phyloP scores from a whole-genome alignment of 2,113 vertebrate genomes.

The Crotalus helleri region DNA sequence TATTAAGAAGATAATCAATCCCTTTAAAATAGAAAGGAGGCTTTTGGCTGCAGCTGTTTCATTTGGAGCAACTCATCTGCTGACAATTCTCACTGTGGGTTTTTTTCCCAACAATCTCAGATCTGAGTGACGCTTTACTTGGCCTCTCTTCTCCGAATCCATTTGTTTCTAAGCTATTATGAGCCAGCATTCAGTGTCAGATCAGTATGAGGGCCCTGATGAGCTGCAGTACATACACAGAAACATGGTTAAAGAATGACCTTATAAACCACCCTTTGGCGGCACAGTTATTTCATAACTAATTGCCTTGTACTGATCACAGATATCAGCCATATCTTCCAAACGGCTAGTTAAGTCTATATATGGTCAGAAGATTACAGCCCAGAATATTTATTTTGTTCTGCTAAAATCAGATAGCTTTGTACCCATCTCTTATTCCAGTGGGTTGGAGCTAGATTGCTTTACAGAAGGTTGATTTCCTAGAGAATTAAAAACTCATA shows the following conservation, averaged over 20 bases:
- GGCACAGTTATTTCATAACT: conserved; percentile 37
- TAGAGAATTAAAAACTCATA: conserved; percentile 31
- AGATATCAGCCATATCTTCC: conserved; percentile 58
- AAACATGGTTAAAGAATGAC: not conserved
- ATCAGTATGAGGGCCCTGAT: conserved; percentile 29
- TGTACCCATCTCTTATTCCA: conserved; percentile 42
- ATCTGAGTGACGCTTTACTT: not conserved
- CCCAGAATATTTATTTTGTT: conserved; percentile 60
- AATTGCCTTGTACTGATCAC: conserved; percentile 50
- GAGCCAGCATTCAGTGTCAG: conserved; percentile 17
- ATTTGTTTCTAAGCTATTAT: not conserved
- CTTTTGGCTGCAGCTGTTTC: not conserved
- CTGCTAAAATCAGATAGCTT: conserved; percentile 59
- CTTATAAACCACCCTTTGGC: conserved; percentile 33
- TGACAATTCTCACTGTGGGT: not conserved
- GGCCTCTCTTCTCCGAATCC: not conserved
- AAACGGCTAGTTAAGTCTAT: conserved; percentile 60
- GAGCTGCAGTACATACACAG: not conserved
- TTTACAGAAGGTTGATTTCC: conserved; percentile 31
- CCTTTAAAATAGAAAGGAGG: conserved; percentile 1
- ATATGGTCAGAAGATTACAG: conserved; percentile 59
- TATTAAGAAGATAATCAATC: not conserved
- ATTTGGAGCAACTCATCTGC: not conserved
- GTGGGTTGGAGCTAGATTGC: conserved; percentile 21
- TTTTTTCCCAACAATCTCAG: not conserved